Base-by-base conservation (phyloP, 2,113 vertebrate genomes). In the Willisornis vidua region DNA sequence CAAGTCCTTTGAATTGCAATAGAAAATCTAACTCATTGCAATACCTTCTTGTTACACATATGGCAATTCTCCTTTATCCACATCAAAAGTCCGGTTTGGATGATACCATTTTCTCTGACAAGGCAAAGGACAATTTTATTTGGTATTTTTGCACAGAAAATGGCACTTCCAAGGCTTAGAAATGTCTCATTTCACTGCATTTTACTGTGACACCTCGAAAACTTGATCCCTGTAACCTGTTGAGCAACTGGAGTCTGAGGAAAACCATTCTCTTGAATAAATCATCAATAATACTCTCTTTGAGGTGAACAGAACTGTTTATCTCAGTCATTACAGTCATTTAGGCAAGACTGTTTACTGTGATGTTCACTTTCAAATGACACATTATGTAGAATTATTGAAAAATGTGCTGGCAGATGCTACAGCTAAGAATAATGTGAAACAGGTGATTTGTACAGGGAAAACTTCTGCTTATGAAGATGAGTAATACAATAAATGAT, bases 281-380 rank as follows among this genome's bases (percentile, higher is more conserved):
- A 72, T 61, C 7, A 77, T 26, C 39, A 61, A 12, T 67, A 70
- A n/a, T 14, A 19, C 35, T 65, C 12, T 49, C 13, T 28, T 59
- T 63, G 52, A 88, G 52, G 37, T 20, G 84, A 84, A 77, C 4
- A 73, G 61, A 87, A 59, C 24, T 73, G 23, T 80, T 92, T 89
- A 46, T 91, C 62, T 87, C 59, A 35, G 9, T 75, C 68, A 20
- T 71, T 84, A 35, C 12, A 94, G 78, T 76, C 43, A 54, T 87
- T 88, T 65, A 43, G 65, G 62, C 79, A 93, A 94, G 80, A 88
- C 62, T 91, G 70, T 85, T 92, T 79, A 82, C 71, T 71, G 73
- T 75, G 87, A 86, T 90, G 92, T 67, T 94, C 87, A 66, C 55
- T 95, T 88, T 89, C 46, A 83, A 87, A 48, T 29, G 49, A 55